phyloP scores from a whole-genome alignment of 35 echinoderm and acorn worm species.

The Ophioderma brevispina region DNA sequence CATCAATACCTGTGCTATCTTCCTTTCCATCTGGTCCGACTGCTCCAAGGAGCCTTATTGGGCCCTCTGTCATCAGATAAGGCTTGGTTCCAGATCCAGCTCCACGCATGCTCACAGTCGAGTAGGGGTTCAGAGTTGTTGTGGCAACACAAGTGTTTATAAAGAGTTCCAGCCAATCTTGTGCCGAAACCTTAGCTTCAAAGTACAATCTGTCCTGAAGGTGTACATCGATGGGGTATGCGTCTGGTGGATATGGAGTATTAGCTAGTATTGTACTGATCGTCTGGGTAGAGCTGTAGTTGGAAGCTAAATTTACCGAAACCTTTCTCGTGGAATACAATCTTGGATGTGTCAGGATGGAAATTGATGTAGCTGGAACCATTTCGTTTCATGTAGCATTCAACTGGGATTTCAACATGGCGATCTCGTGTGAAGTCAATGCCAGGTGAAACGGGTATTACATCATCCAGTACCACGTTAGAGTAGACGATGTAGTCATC shows the following conservation, averaged over 20 bases:
- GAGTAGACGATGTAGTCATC: neutral
- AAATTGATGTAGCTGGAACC: neutral
- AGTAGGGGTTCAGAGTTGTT: neutral
- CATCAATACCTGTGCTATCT: too few relatives aligned
- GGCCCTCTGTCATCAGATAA: too few relatives aligned
- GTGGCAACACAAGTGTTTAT: neutral
- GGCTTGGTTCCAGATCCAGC: too few relatives aligned
- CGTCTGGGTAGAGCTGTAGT: neutral
- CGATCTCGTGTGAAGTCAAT: constrained; percentile 22
- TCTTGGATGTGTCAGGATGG: constrained; percentile 4
- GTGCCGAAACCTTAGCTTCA: neutral
- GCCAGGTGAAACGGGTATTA: neutral
- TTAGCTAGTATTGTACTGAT: neutral
- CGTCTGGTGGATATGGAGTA: neutral
- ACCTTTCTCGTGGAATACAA: constrained; percentile 25
- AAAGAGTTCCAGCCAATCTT: neutral
- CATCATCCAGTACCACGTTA: neutral
- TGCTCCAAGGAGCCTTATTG: too few relatives aligned
- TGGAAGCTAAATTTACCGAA: constrained; percentile 22
- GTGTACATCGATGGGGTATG: neutral
- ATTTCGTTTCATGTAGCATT: neutral
- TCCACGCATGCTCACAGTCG: too few relatives aligned
- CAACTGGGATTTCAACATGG: constrained; percentile 18
- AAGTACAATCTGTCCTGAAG: constrained; percentile 6
- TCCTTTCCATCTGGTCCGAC: too few relatives aligned